Base-by-base conservation (phyloP, 1,140 invertebrate genomes). In the Brachionus plicatilis region DNA sequence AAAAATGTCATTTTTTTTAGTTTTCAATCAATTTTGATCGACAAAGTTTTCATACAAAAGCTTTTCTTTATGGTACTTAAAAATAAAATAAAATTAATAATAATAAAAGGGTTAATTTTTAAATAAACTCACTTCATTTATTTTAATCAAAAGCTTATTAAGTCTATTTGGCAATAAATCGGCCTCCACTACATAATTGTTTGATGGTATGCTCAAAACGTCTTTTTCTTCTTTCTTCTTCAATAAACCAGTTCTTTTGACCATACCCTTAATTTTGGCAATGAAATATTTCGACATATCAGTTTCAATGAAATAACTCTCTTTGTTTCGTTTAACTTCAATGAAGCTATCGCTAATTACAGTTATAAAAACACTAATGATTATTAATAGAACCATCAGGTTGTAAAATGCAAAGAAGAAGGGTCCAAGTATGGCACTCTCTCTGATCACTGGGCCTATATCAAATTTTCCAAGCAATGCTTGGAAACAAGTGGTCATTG, bases 401-500 rank as follows among this genome's bases (percentile, higher is more conserved):
- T 85, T 85, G 83, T 86, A 87, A 70, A 85, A 70, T 45, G 86
- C 86, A 66, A 87, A 86, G 1, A 86, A 70, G 2, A 87, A 76
- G 2, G 86, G 85, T 1, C 86, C 87, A 1, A 86, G 43, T 3
- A 72, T 50, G 5, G 9, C 29, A 84, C 47, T 84, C 9, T 50
- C 66, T 50, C 29, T 84, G 3, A 70, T 33, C 11, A 84, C 47
- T n/a, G 65, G 43, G 12, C 29, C 47, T 29, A 84, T 41, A 45
- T 84, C 82, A 60, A 84, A 84, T 75, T 84, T 84, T 29, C 82
- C 82, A 14, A 84, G 27, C 12, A 84, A 53, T 8, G 68, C 41
- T 20, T 84, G 82, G 17, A 84, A 70, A 33, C 43, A 70, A 17
- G 82, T 84, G 24, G 41, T 82, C 75, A 92, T 89, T 0, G 93